Base-by-base conservation (phyloP, 1,140 invertebrate genomes). In the Heliconius hermathena region DNA sequence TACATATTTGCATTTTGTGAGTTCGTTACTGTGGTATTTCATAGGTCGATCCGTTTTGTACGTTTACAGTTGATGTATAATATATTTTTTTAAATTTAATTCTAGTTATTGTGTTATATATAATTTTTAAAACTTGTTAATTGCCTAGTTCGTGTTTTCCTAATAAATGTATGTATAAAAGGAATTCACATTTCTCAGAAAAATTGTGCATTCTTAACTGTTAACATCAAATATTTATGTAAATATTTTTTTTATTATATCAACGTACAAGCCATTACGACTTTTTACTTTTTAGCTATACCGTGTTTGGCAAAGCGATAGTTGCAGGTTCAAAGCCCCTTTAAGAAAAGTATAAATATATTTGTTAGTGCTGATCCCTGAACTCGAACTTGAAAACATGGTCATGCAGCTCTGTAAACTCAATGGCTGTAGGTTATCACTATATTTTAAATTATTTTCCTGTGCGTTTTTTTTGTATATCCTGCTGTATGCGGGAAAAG, bases 21-120 rank as follows among this genome's bases (percentile, higher is more conserved):
- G 26, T 29, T 57, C 29, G 41, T 60, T 66, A 66, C 57, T 29
- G 49, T 49, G 57, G 57, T 71, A 74, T 79, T 74, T 74, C 26
- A 66, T 66, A 0, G 60, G 11, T 4, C 22, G 11, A 26, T n/a
- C 22, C 9, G 16, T 29, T 66, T 66, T 18, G 18, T 20, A 29
- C 26, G 22, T 13, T n/a, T 26, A 66, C 13, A 29, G 60, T 4
- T 26, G 13, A 13, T 29, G 9, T 26, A 16, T 16, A 1, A 16
- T 16, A 1, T 66, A 11, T 74, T 11, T 60, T 4, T 66, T 1
- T 26, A 26, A 16, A 29, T 29, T 66, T 36, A 36, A 36, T 36
- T 13, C 60, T 22, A 29, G 57, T 66, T 66, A 29, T 66, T 66
- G n/a, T 26, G 26, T 26, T 66, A n/a, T n/a, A n/a, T 66, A 29